Conservation (phyloP, 2,888 invertebrate species). For the Drymonia ruficornis region DNA sequence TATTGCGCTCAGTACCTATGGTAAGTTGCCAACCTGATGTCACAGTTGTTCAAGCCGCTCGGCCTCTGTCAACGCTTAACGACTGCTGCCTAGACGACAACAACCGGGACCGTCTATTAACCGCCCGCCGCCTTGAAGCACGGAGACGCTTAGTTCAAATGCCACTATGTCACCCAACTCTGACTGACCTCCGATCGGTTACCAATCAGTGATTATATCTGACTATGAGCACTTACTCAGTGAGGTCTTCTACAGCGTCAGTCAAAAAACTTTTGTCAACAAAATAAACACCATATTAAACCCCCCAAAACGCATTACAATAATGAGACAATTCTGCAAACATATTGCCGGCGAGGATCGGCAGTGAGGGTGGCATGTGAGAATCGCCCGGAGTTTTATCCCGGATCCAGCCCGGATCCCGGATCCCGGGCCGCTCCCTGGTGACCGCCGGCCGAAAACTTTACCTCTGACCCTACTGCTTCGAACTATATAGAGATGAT, state of each 20-base stretch:
- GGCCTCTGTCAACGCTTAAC: too few relatives aligned
- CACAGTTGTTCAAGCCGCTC: too few relatives aligned
- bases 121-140: too few relatives aligned
- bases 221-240: too few relatives aligned
- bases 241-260: not conserved
- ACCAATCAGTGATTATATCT: too few relatives aligned
- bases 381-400: conserved; percentile 83
- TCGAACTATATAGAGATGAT: conserved; percentile 54
- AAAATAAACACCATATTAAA: not conserved
- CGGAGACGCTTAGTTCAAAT: too few relatives aligned
- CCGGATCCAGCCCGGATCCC: conserved; percentile 55
- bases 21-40: too few relatives aligned
- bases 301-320: conserved; percentile 25
- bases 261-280: not conserved
- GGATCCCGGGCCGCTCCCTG: conserved; percentile 61
- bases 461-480: conserved; percentile 72
- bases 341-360: conserved; percentile 41
- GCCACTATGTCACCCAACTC: too few relatives aligned
- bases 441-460: conserved; percentile 77
- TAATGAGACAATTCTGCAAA: conserved; percentile 32
- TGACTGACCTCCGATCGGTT: too few relatives aligned
- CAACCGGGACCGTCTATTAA: too few relatives aligned
- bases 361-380: conserved; percentile 77
- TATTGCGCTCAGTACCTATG: too few relatives aligned
- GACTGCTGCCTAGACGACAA: too few relatives aligned